Evolutionary conservation across 2,888 invertebrate genomes (phyloP), one percentile per base, ranked within the genome.

Genomic region (Hoplodrina ambigua): DNA sequence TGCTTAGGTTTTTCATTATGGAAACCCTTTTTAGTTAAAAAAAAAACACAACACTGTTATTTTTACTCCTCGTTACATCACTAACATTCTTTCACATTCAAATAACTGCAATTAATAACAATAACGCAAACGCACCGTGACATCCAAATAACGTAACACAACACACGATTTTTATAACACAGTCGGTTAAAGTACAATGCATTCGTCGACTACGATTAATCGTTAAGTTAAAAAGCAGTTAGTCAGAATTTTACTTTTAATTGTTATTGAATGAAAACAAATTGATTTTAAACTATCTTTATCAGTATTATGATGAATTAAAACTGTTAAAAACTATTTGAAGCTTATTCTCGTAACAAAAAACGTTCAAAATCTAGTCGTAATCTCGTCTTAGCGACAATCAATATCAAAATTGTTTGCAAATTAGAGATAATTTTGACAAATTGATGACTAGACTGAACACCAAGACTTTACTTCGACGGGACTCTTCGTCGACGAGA

Each of bases 181-280:
- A 66, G 53, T 61, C 33, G 41, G 37, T 69, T 62, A 63, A 67
- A 72, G 8, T n/a, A 60, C 15, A 60, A 72, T 69, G 30, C 52
- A 58, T 52, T 46, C 44, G 59, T 64, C 55, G 52, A 82, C 75
- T 72, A 61, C 17, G 54, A 85, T 79, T 79, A 81, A 84, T 84
- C 49, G 69, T 25, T 49, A 49, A 5, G 61, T 83, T 73, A 55
- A 81, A 83, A 79, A 69, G 33, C 67, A 33, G 75, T 83, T 62
- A 49, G 37, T 72, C 63, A 63, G n/a, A 15, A 56, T 61, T 50
- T 53, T 11, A 30, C 19, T 63, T 56, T 17, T 17, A 46, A 37
- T 69, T 20, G 3, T 65, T 44, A 19, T 46, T 49, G n/a, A 30
- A 46, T 30, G 11, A 56, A 30, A n/a, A 58, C 2, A 17, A 44